Percentiles rank a stretch among this genome's conserved stretches.
These are phyloP conservation scores for Psylliodes chrysocephalus DNA, from an alignment of 2,888 invertebrate genomes.

Conservation along the genomic window DNA sequence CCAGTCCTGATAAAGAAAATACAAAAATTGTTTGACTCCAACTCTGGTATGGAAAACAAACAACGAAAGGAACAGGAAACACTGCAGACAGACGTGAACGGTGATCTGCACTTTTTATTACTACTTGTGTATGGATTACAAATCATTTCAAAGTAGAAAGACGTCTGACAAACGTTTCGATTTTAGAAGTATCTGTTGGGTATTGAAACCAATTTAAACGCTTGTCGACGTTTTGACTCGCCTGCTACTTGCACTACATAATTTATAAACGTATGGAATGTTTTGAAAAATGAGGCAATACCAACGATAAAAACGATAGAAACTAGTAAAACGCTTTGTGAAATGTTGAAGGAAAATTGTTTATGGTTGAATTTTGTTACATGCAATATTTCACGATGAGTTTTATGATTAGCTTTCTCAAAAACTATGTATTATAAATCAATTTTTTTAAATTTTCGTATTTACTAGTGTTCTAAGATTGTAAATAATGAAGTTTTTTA, in stretches of 20 bases:
- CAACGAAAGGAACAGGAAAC: not conserved
- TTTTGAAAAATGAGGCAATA: not conserved
- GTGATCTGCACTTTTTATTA: constrained; percentile 28
- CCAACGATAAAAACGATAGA: not conserved
- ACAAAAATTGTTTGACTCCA: no score
- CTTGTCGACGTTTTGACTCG: constrained; percentile 10
- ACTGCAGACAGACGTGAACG: constrained; percentile 15
- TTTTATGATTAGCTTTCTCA: no score
- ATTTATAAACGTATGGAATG: not conserved
- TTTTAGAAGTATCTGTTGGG: constrained; percentile 12
- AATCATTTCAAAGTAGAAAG: constrained; percentile 22
- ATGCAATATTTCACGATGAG: no score
- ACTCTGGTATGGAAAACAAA: not conserved
- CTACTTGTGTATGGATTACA: constrained; percentile 28
- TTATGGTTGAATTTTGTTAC: no score
- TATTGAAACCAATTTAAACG: constrained; percentile 20
- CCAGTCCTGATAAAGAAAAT: no score
- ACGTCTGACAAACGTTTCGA: constrained; percentile 21
- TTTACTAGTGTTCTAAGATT: no score
- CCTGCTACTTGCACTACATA: not conserved
- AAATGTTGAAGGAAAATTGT: no score
- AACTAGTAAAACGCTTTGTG: no score
- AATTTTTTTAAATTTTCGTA: no score
- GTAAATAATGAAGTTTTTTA: no score
- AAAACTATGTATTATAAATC: no score